Evolutionary conservation across 30 jellyfish, hydroid and myxozoan species (phyloP).

Genomic region (Phacellophora camtschatica): DNA sequence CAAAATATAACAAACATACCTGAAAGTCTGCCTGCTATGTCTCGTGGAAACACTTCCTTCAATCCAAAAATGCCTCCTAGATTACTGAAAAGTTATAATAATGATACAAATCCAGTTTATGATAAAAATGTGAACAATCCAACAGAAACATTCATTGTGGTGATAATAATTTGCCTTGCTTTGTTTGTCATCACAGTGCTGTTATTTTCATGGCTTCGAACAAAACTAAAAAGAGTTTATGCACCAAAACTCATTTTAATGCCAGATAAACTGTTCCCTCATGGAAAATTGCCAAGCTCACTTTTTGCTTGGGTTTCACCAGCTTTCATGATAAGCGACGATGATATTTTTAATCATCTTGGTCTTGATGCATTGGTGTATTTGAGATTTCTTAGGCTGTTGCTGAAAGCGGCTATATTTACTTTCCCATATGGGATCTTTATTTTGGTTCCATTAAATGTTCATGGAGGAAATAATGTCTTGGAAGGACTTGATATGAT

Average conservation of each 20-base stretch:
- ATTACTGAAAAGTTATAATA: too few species aligned
- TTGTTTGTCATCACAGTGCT: constrained; percentile 41
- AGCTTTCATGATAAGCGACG: constrained; percentile 78
- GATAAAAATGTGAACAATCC: constrained; percentile 77
- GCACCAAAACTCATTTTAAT: constrained; percentile 84
- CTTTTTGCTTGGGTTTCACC: constrained; percentile 88
- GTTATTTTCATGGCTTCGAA: constrained; percentile 76
- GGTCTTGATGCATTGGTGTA: constrained; percentile 95
- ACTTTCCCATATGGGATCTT: constrained; percentile 89
- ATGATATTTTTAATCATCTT: constrained; percentile 79
- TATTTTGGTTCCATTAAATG: constrained; percentile 83
- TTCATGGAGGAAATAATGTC: constrained; percentile 72
- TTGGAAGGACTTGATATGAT: constrained; percentile 73
- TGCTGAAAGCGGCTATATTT: constrained; percentile 64
- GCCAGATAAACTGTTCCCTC: constrained; percentile 63
- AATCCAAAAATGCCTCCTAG: too few species aligned
- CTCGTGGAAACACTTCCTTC: too few species aligned
- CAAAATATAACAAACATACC: too few species aligned
- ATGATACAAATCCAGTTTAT: too few species aligned
- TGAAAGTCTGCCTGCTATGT: too few species aligned
- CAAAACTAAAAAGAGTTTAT: constrained; percentile 71
- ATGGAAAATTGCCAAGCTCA: constrained; percentile 70
- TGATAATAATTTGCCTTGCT: constrained; percentile 36
- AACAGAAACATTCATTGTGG: constrained; percentile 68
- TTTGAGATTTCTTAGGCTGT: constrained; percentile 74